A percentile compares a stretch with the other conserved stretches of the same genome.
Evolutionary conservation across 2,888 invertebrate species (phyloP).

Genomic region (Torymus texanus): DNA sequence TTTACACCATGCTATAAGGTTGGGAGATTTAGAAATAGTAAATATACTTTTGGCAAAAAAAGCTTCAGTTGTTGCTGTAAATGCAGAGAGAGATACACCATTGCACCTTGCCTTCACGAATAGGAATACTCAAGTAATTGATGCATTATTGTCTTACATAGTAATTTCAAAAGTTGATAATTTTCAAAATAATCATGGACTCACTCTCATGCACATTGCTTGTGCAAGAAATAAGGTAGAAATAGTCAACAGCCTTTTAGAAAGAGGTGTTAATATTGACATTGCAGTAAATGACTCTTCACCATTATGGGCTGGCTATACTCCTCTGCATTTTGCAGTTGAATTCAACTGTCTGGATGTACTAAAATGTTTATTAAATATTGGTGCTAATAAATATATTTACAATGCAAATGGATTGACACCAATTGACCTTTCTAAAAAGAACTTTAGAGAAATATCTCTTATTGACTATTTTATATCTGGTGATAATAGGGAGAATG

Average conservation of each 20-base stretch:
- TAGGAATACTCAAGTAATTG: constrained; percentile 2
- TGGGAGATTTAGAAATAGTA: constrained; percentile 10
- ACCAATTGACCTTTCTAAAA: background rate
- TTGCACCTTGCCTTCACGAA: constrained; percentile 18
- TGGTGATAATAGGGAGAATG: background rate
- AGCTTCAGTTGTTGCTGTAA: constrained; percentile 1
- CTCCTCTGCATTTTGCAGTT: constrained; percentile 41
- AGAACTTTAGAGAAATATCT: background rate
- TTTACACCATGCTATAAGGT: constrained; percentile 23
- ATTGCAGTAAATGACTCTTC: background rate
- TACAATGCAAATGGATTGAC: background rate
- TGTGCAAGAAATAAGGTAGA: constrained; percentile 18
- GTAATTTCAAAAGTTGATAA: background rate
- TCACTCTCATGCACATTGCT: constrained; percentile 30
- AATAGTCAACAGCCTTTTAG: constrained; percentile 7
- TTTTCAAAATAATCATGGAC: background rate
- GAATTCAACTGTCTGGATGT: constrained; percentile 3
- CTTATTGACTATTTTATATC: constrained; percentile 6
- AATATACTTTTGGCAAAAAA: background rate
- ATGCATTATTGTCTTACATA: background rate
- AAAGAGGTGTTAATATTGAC: background rate
- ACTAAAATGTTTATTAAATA: background rate
- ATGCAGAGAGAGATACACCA: constrained; percentile 19
- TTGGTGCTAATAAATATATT: background rate
- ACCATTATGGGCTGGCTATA: constrained; percentile 17